Evolutionary conservation across 1,140 invertebrate species (phyloP), one percentile per base, ranked within the genome.

Genomic region (Elysia chlorotica): DNA sequence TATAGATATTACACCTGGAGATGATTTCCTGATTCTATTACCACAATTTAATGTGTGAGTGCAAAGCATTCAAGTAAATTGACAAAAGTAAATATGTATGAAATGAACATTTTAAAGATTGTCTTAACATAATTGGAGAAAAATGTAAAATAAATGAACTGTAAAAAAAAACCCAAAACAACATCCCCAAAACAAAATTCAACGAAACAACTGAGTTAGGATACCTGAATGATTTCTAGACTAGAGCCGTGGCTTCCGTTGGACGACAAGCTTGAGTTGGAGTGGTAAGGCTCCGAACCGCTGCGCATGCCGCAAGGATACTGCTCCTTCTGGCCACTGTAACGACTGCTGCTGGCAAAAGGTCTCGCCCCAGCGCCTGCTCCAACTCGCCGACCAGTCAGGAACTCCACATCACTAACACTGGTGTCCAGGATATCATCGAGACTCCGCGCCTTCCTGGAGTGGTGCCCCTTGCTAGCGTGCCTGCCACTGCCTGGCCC

Each of bases 211-310:
- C n/a, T n/a, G n/a, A n/a, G n/a, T n/a, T n/a, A 85, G 25, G 83
- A 86, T 77, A 86, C 86, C 79, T 85, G 84, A 63, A 87, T 86
- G 68, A 87, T 79, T 71, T 87, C 85, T 68, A 85, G 74, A 73
- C 84, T 70, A 23, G 84, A 86, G 56, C 76, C 81, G 61, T 85
- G 85, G 77, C 86, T 87, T 62, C 85, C 80, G 35, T 76, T 81
- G 6, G 85, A 86, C 35, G 84, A 85, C 67, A 86, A 79, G 74
- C 83, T 86, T 68, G 85, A 85, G 68, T 74, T 84, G 63, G 84
- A 85, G 53, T 85, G 84, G 73, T 87, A 84, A 21, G 80, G 78
- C 54, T 87, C 85, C 1, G 79, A 74, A 23, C 78, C 75, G 3
- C 79, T 79, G 1, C 75, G 74, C 56, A 71, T 38, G 36, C 70